Base-by-base conservation (phyloP, 2,797 vertebrate species). In the Limosa lapponica region DNA sequence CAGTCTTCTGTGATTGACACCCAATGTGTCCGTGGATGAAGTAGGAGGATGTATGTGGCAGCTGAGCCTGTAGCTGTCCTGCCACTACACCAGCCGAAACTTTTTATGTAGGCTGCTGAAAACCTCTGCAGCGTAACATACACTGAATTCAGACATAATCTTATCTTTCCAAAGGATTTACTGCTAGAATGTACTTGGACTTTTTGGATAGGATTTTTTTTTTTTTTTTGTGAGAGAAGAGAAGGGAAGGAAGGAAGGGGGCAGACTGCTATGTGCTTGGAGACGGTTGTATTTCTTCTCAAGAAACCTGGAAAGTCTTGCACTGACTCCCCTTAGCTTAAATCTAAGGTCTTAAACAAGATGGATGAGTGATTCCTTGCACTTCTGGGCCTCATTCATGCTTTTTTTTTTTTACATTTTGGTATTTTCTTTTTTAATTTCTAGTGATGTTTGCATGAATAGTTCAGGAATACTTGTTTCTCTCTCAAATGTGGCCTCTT, bases 21-120 rank as follows among this genome's bases (percentile, higher is more conserved):
- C 9, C 43, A 6, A 3, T 2, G 10, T 59, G 24, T 30, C 44
- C 0, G 0, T 19, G 54, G 0, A 0, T 20, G 61, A 61, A 0
- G 41, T 9, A 23, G 43, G 16, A 55, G n/a, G 30, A 4, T 52
- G 49, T 13, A 6, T 34, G 30, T 78, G 55, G 37, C 34, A 57
- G 39, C 82, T 61, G 15, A 88, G 64, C 65, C 78, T 22, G 8
- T 44, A 66, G 41, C 36, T 86, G 30, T 28, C 13, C 0, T 18
- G 36, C 8, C 22, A 8, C 25, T 66, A 54, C 30, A 37, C 8
- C n/a, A 77, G 55, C 36, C 87, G 62, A 39, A 44, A 28, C 34
- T 39, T 78, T 37, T 58, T 20, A 32, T 1, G 0, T 3, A 41
- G 41, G 15, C 7, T 86, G 16, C 30, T 79, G 61, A 66, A 91